phyloP scores from a whole-genome alignment of 1,140 invertebrate species.

The Bombus superbus region DNA sequence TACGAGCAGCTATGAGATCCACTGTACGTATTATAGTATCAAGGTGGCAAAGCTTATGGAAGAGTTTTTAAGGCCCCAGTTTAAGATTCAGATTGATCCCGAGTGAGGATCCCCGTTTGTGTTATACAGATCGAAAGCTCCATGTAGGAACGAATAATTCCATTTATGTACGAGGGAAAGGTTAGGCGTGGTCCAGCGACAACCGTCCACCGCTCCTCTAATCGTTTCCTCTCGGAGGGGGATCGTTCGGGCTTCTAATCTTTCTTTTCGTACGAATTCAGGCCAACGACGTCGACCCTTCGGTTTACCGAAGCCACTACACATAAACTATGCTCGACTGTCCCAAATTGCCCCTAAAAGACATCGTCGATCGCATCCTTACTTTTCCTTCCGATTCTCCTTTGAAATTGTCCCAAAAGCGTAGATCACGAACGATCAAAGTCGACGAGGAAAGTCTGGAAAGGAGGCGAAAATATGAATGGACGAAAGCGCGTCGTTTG shows the following conservation, averaged over 20 bases:
- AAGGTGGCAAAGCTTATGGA: background rate
- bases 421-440: background rate
- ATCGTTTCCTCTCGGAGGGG: conserved; percentile 45
- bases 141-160: conserved; percentile 33
- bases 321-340: background rate
- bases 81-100: background rate
- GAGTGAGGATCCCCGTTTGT: background rate
- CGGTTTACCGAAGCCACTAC: background rate
- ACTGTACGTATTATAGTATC: no score
- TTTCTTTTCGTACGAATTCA: conserved; percentile 50
- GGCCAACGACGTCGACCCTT: conserved; percentile 21
- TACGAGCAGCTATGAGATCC: background rate
- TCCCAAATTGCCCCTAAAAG: background rate
- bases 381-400: background rate
- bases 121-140: background rate
- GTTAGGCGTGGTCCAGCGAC: conserved; percentile 44
- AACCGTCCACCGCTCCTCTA: conserved; percentile 32
- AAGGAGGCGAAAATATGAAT: background rate
- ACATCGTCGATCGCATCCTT: background rate
- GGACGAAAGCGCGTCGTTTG: background rate
- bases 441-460: background rate
- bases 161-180: conserved; percentile 13
- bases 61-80: background rate
- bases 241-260: conserved; percentile 33
- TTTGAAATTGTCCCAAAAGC: no score